Evolutionary conservation across 2,888 invertebrate species (phyloP).

Genomic region (Hirtodrosophila trivittata): DNA sequence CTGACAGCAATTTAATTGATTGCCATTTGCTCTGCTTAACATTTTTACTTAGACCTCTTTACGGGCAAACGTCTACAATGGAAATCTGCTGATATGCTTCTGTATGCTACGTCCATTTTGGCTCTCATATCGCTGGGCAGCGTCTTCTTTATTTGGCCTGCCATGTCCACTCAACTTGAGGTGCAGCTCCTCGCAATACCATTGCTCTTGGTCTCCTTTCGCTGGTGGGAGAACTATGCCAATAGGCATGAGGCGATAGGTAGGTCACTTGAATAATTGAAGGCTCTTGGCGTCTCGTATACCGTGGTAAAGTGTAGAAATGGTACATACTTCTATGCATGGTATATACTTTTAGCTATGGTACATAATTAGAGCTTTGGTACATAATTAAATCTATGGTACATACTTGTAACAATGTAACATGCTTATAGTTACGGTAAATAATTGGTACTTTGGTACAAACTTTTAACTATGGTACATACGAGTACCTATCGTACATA

Average conservation of each 20-base stretch:
- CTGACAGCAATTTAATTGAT: constrained; percentile 75
- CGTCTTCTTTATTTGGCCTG: constrained; percentile 89
- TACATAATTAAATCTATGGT: too few relatives aligned
- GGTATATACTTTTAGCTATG: too few relatives aligned
- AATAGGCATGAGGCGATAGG: constrained; percentile 81
- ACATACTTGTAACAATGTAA: too few relatives aligned
- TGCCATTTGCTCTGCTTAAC: constrained; percentile 45
- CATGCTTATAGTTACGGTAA: too few relatives aligned
- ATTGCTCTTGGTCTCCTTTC: constrained; percentile 88
- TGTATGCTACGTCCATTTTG: constrained; percentile 76
- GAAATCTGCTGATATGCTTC: constrained; percentile 63
- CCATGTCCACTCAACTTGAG: constrained; percentile 84
- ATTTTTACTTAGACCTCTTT: constrained; percentile 70
- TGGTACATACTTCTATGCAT: too few relatives aligned
- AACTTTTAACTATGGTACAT: too few relatives aligned
- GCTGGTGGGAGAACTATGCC: constrained; percentile 94
- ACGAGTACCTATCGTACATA: too few relatives aligned
- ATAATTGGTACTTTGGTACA: too few relatives aligned
- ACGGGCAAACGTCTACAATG: constrained; percentile 68
- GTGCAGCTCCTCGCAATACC: constrained; percentile 87
- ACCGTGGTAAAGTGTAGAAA: too few relatives aligned
- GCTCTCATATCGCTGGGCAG: constrained; percentile 88
- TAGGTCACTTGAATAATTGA: constrained; percentile 42
- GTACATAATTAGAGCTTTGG: too few relatives aligned
- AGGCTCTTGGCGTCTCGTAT: too few relatives aligned